Percentiles rank a stretch among this genome's conserved stretches.
Evolutionary conservation across 2,797 vertebrate genomes (phyloP).

Genomic region (Melanotaenia trifasciata): DNA sequence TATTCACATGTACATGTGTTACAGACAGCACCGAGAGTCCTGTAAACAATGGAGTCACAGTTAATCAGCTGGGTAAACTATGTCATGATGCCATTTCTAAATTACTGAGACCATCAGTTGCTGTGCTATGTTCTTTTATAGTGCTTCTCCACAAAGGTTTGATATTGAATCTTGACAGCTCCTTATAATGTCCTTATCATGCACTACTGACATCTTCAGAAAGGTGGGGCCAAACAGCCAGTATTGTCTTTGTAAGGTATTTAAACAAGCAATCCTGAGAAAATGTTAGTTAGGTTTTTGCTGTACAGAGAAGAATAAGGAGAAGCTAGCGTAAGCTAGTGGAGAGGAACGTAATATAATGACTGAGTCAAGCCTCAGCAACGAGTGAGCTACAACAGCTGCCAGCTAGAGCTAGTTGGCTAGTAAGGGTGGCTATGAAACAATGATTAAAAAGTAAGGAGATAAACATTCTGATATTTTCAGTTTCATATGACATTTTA

Average conservation of each 20-base stretch:
- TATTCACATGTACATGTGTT: neutral
- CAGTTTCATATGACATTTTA: too few relatives aligned
- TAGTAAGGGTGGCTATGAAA: too few relatives aligned
- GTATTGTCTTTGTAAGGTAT: neutral
- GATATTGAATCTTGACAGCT: neutral
- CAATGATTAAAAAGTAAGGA: too few relatives aligned
- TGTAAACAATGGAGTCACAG: neutral
- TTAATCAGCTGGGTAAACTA: neutral
- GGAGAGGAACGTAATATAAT: too few relatives aligned
- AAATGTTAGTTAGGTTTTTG: too few relatives aligned
- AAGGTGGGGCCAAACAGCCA: neutral
- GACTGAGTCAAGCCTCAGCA: too few relatives aligned
- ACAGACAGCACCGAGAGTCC: neutral
- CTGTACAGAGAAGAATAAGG: too few relatives aligned
- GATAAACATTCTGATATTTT: too few relatives aligned
- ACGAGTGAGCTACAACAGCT: too few relatives aligned
- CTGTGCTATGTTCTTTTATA: neutral
- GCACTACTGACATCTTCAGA: neutral
- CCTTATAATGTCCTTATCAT: neutral
- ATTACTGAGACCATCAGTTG: neutral
- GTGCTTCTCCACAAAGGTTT: neutral
- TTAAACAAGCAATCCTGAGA: too few relatives aligned
- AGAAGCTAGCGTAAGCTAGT: too few relatives aligned
- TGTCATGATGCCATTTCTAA: constrained; percentile 18
- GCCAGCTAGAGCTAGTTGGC: too few relatives aligned